phyloP scores from a whole-genome alignment of 1,140 invertebrate species.

The Eriocheir sinensis region DNA sequence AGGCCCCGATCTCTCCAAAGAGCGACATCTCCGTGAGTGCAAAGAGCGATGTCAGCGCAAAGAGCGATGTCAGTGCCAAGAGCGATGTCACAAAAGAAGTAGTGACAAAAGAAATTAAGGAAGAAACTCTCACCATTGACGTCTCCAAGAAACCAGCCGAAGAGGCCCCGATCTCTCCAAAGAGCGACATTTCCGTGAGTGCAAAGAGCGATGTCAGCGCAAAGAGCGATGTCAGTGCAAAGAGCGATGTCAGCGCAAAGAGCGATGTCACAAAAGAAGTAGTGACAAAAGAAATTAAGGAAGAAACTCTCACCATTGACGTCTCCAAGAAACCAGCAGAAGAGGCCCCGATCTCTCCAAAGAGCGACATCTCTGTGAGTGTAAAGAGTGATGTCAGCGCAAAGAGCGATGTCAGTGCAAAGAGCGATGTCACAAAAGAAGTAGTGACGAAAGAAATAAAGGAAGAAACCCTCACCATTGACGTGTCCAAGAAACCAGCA shows the following conservation, averaged over 20 bases:
- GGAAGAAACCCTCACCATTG: conserved; percentile 35
- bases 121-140: conserved; percentile 4
- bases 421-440: conserved; percentile 35
- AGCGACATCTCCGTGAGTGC: conserved; percentile 53
- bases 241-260: conserved; percentile 34
- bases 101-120: not conserved
- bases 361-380: conserved; percentile 60
- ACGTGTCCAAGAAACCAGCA: not conserved
- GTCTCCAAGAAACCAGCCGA: not conserved
- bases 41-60: conserved; percentile 42
- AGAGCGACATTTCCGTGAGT: conserved; percentile 62
- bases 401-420: conserved; percentile 57
- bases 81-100: not conserved
- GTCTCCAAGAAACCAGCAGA: conserved; percentile 53
- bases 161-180: conserved; percentile 51
- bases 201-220: not conserved
- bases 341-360: conserved; percentile 39
- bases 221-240: conserved; percentile 47
- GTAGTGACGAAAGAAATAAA: conserved; percentile 36
- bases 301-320: conserved; percentile 48
- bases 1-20: conserved; percentile 73
- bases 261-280: not conserved
- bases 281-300: conserved; percentile 45
- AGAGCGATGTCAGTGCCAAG: conserved; percentile 46
- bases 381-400: conserved; percentile 20